Evolutionary conservation across 2,113 vertebrate genomes (phyloP), one percentile per base, ranked within the genome.

Genomic region (Proteles cristata): DNA sequence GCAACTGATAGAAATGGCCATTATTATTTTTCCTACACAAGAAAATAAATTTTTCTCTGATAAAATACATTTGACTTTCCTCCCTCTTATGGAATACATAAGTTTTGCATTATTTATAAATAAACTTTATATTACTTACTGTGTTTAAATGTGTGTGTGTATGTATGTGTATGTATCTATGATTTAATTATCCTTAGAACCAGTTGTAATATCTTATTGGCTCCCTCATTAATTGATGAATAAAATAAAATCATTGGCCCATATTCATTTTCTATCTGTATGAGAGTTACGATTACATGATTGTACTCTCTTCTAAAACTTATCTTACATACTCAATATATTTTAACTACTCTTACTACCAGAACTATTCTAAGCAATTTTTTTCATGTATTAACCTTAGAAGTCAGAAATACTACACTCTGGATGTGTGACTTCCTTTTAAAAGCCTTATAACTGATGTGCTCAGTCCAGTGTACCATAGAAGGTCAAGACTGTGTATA

Each of bases 301-400:
- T 81, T 94, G n/a, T 31, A n/a, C 1, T 26, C 0, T 61, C 39
- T 76, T 87, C 17, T 89, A 80, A 86, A 89, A 83, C 48, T 76
- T 66, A 93, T 61, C 17, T 15, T 90, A 48, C 15, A 77, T 2
- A 35, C 11, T 86, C n/a, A 79, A 4, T 77, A 33, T 14, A 82
- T 96, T 93, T 97, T 53, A 77, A 15, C 8, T 71, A 61, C 23
- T 88, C 43, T 87, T 90, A 50, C 19, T 55, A 17, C 11, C 11
- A 94, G 25, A 92, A 82, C 11, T 45, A 8, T 53, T 82, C 23
- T 77, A 89, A 95, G n/a, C 23, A 55, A 8, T 61, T 43, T 58
- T 93, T 95, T 96, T 91, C 74, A 71, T 35, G 12, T 87, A 31
- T 94, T 96, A 96, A 69, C 31, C 26, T 95, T 90, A 90, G 31